Conservation (phyloP, 2,113 vertebrate species). For the Ursus arctos region DNA sequence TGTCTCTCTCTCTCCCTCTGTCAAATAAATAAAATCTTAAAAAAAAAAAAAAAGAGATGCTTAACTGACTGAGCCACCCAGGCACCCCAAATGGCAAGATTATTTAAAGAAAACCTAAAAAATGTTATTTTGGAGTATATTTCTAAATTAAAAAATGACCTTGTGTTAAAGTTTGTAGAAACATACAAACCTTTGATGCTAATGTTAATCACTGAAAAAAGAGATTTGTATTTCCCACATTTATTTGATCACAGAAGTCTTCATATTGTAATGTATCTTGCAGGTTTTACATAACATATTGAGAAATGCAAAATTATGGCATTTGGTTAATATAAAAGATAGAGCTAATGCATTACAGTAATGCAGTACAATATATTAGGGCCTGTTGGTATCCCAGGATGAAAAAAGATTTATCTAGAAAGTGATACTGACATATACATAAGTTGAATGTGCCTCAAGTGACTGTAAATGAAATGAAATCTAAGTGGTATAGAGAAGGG, state of each 20-base stretch:
- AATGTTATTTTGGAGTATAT: not conserved
- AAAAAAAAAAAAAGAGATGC: not conserved
- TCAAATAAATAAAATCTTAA: no score
- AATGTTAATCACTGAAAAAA: not conserved
- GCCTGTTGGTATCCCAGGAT: not conserved
- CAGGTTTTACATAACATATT: not conserved
- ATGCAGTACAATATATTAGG: not conserved
- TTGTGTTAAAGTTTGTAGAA: not conserved
- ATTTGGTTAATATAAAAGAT: not conserved
- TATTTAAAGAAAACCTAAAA: not conserved
- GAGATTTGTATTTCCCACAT: not conserved
- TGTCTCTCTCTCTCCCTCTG: no score
- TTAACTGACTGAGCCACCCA: not conserved
- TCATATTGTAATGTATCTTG: not conserved
- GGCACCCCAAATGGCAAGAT: not conserved
- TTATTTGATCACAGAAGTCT: not conserved
- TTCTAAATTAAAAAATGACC: not conserved
- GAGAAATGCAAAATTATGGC: not conserved
- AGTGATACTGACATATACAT: not conserved
- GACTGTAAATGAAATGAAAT: constrained; percentile 11
- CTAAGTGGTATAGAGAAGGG: not conserved
- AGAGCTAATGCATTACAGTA: not conserved
- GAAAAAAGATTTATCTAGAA: constrained; percentile 16
- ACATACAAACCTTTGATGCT: not conserved
- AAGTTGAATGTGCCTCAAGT: not conserved